Base-by-base conservation (phyloP, 2,888 invertebrate species). In the Aleiodes testaceus region DNA sequence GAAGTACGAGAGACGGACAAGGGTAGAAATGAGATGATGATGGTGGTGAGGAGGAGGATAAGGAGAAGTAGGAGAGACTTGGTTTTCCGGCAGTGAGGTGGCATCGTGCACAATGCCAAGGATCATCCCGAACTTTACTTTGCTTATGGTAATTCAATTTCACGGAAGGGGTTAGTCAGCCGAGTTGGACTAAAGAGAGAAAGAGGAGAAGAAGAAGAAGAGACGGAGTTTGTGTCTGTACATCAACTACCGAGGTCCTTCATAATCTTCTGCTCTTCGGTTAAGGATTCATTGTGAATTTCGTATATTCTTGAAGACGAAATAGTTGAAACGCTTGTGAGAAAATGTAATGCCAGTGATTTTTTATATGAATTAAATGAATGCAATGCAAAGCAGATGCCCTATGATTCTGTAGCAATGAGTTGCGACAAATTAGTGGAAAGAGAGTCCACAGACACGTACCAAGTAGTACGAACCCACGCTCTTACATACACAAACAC, bases 91-190 rank as follows among this genome's bases (percentile, higher is more conserved):
- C 81, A 80, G 81, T 80, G 79, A 77, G 80, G 80, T 79, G 80
- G 80, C 80, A 81, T 79, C 79, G 69, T 72, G 76, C 76, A 84
- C 82, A 83, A 83, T 84, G 79, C 79, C 73, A 78, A 78, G 82
- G 84, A 85, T 85, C 84, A 84, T 82, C 84, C 82, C 12, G 7
- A 81, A 83, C 82, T 83, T 82, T 80, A 79, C 82, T 83, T 83
- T 81, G 79, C 82, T 83, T 83, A 84, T 84, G 83, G 81, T 84
- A 84, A 85, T 85, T 85, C 82, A 85, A 85, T 85, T 86, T 84
- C 82, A 83, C 82, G 80, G 79, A 77, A 59, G 59, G 59, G 59
- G 16, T 59, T 59, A 59, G 59, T 59, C 59, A 59, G 59, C 42
- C 59, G 42, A 59, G 59, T 59, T 59, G 42, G 59, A 59, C 59